Evolutionary conservation across 1,140 invertebrate genomes (phyloP), one percentile per base, ranked within the genome.

Genomic region (Cecropterus lyciades): DNA sequence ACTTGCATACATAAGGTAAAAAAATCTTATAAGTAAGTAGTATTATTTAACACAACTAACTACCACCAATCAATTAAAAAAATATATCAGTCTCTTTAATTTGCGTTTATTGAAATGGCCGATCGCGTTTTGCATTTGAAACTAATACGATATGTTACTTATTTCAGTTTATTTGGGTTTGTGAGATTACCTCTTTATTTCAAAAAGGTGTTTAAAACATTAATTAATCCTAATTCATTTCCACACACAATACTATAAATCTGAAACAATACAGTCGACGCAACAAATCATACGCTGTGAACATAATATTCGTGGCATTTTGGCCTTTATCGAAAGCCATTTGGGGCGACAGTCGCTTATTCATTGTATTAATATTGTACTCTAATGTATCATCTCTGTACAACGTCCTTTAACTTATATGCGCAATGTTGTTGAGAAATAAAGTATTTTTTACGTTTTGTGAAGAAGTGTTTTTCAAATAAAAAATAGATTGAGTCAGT

Each of bases 271-370:
- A 59, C 42, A 59, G 55, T 52, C 24, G 13, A 15, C 40, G 24
- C 42, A 46, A 59, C 55, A 59, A 59, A 59, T 59, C 42, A 59
- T 45, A 46, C 42, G 40, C 46, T 5, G 55, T 17, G 20, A 27
- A 46, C 55, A 10, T 30, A 30, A 46, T 46, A 30, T 42, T 59
- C 40, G 55, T 15, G 42, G 55, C 20, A 59, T 59, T 59, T 59
- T 59, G 42, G 55, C 55, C 15, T 49, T 49, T 60, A 60, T 60
- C 46, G 55, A 46, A 59, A 59, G 13, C 55, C 24, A 59, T 46
- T 59, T 46, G 55, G 55, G 55, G 55, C 55, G 55, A 59, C 55
- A 59, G 45, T 60, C 45, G 57, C 57, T 60, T 60, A 60, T 60
- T 48, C 57, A 60, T 60, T 60, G 57, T 60, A 37, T 49, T 60